Conservation (phyloP, 1,140 invertebrate species). For the Bombus balteatus region DNA sequence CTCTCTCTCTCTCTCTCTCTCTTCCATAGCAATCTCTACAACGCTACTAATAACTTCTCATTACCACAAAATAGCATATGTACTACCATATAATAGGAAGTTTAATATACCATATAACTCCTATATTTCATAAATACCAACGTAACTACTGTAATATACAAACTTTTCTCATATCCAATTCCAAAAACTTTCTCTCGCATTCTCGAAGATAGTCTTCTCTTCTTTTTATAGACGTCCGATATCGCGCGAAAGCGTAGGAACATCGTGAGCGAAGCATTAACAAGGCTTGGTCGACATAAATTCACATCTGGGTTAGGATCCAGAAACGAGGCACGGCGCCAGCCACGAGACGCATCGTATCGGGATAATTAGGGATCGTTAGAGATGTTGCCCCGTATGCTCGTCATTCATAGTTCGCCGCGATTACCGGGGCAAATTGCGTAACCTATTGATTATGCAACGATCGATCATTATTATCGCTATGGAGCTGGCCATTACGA, state of each 20-base stretch:
- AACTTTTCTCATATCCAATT: not conserved
- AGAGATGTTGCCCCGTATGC: constrained; percentile 37
- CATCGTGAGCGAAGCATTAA: constrained; percentile 34
- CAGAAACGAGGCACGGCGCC: constrained; percentile 24
- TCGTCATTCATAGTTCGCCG: constrained; percentile 60
- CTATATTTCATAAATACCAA: no score
- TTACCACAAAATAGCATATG: no score
- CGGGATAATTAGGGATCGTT: constrained; percentile 66
- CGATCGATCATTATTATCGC: constrained; percentile 56
- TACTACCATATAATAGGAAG: not conserved
- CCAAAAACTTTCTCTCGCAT: not conserved
- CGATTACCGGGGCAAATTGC: constrained; percentile 57
- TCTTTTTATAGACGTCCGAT: not conserved
- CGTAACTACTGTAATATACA: not conserved
- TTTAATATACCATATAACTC: not conserved
- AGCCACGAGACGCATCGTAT: constrained; percentile 24
- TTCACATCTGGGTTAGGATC: constrained; percentile 49
- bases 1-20: no score
- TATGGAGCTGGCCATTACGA: constrained; percentile 14
- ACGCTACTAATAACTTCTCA: no score
- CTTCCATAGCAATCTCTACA: no score
- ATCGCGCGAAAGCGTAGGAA: constrained; percentile 4
- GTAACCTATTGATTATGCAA: constrained; percentile 63
- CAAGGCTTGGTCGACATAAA: constrained; percentile 52
- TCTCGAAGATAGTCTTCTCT: not conserved